Base-by-base conservation (phyloP, 1,140 invertebrate genomes). In the Melipona quadrifasciata region DNA sequence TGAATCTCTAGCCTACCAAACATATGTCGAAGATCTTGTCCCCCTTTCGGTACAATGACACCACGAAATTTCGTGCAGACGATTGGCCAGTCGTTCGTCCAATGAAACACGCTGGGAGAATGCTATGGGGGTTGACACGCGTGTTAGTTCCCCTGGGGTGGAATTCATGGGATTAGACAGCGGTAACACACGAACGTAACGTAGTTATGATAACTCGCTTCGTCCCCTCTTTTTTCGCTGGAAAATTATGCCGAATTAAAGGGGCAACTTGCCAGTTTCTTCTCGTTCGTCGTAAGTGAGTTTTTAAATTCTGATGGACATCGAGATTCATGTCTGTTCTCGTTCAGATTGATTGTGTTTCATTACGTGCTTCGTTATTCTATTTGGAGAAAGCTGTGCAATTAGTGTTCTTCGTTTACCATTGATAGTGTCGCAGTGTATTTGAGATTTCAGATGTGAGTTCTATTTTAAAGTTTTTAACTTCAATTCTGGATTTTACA, bases 1-100 rank as follows among this genome's bases (percentile, higher is more conserved):
- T 34, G 57, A 65, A 76, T 14, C 34, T 71, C 74, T 57, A 80
- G 77, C 85, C 88, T 87, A 87, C 90, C 85, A 89, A 91, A 90
- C 92, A 92, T 92, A 92, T 92, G 92, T 91, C 89, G 90, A 90
- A 90, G 87, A 90, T 90, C 91, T 88, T 86, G 82, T 84, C 65
- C 85, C 80, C 87, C 77, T 84, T 81, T 81, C 86, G 72, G 58
- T 84, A 80, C 89, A 90, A 91, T 91, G 91, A 91, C 91, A 93
- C 82, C 85, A 77, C 82, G 77, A 68, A 86, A 90, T 84, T 85
- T 80, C 82, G 80, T 65, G 83, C 85, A 80, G 58, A 87, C 72
- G 86, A 93, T 93, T 93, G 92, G 92, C 76, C 86, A 76, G 58
- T 27, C 76, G 67, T 58, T 67, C 86, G 70, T 86, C 92, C 92